Percentiles rank a stretch among this genome's conserved stretches.
These are phyloP conservation scores for Radopholus similis DNA, from an alignment of 1,140 invertebrate species.

Conservation along the genomic window DNA sequence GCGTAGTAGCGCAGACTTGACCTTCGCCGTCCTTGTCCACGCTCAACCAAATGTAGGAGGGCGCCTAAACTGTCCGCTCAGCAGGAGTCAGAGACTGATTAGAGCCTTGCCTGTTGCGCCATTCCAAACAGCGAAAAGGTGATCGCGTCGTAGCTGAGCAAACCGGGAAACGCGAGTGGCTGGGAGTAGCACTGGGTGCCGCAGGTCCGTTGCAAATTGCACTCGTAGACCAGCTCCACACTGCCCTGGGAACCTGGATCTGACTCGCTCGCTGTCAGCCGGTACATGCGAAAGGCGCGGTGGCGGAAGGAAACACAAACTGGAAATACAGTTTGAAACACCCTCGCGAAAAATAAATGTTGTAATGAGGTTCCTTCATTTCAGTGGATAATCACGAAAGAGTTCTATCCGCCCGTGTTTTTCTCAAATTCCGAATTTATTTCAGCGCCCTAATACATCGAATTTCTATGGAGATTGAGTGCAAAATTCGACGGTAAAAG, in stretches of 20 bases:
- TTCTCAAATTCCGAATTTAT: background rate
- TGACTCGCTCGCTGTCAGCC: background rate
- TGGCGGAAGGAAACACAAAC: conserved; percentile 6
- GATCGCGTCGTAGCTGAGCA: conserved; percentile 1
- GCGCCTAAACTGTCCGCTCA: background rate
- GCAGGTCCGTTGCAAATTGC: background rate
- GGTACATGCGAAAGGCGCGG: background rate
- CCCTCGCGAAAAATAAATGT: background rate
- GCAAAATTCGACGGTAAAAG: background rate
- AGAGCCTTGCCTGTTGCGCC: background rate
- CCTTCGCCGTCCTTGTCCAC: background rate
- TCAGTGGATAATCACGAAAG: background rate
- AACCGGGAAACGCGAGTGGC: background rate
- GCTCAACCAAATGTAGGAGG: background rate
- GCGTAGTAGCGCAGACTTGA: background rate
- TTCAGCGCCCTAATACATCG: background rate
- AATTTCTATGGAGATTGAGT: background rate
- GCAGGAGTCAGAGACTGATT: background rate
- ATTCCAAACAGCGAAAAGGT: conserved; percentile 7
- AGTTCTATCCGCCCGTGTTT: background rate
- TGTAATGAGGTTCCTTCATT: background rate
- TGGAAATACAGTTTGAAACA: background rate
- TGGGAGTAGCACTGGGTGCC: conserved; percentile 2
- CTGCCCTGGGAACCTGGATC: background rate
- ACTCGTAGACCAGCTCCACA: background rate